These are phyloP conservation scores for Drosophila rhopaloa DNA, from an alignment of 1,140 invertebrate genomes.

Conservation along the genomic window DNA sequence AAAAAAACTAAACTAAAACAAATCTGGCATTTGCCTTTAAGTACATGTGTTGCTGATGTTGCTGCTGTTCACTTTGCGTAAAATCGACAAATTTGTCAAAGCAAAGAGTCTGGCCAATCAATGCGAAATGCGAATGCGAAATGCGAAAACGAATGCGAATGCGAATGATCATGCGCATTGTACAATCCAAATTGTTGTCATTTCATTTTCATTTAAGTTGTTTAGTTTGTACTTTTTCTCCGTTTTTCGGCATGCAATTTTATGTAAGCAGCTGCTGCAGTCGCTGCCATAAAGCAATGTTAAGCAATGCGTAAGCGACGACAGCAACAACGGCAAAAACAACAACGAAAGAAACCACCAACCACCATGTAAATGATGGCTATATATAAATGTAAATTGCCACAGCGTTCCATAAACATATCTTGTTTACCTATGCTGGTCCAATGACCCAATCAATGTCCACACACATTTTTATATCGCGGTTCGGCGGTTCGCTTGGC, in stretches of 20 bases:
- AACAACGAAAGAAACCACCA: conserved; percentile 5
- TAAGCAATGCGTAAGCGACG: conserved; percentile 51
- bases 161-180: conserved; percentile 53
- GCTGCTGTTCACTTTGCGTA: conserved; percentile 46
- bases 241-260: conserved; percentile 39
- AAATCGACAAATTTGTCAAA: conserved; percentile 73
- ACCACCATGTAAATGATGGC: conserved; percentile 57
- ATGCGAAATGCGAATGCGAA: conserved; percentile 43
- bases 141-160: conserved; percentile 15
- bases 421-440: conserved; percentile 46
- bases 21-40: conserved; percentile 63
- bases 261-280: conserved; percentile 52
- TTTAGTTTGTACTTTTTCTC: neutral
- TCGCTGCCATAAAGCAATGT: conserved; percentile 61
- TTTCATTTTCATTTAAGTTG: conserved; percentile 59
- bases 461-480: conserved; percentile 15
- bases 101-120: conserved; percentile 45
- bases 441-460: conserved; percentile 52
- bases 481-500: neutral
- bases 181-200: conserved; percentile 70
- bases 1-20: conserved; percentile 32
- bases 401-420: conserved; percentile 55
- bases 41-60: conserved; percentile 45
- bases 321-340: conserved; percentile 1
- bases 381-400: conserved; percentile 64